Evolutionary conservation across 2,888 invertebrate species (phyloP).

Genomic region (Mesodorylaimus sp.): DNA sequence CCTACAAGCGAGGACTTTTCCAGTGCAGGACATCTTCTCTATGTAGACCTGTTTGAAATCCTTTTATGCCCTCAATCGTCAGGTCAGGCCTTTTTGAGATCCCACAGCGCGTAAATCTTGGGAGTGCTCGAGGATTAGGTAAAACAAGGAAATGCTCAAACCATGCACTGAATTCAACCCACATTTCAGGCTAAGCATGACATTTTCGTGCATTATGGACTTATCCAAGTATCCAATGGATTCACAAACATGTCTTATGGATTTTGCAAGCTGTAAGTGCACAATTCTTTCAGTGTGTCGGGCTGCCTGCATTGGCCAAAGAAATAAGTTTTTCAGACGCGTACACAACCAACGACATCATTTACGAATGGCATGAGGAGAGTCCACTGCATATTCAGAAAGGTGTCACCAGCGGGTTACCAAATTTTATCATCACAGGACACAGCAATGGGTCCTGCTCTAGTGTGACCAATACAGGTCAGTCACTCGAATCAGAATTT

Average conservation of each 20-base stretch:
- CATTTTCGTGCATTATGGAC: slow-evolving; percentile 27
- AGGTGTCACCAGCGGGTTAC: slow-evolving; percentile 49
- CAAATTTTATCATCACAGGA: slow-evolving; percentile 76
- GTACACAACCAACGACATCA: slow-evolving; percentile 87
- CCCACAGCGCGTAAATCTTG: too few relatives aligned
- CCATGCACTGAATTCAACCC: too few relatives aligned
- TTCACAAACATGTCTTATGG: slow-evolving; percentile 25
- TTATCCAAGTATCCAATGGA: slow-evolving; percentile 28
- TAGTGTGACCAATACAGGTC: slow-evolving; percentile 87
- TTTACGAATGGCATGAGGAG: slow-evolving; percentile 68
- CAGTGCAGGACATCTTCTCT: too few relatives aligned
- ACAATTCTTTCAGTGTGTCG: neutral
- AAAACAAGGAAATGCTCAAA: too few relatives aligned
- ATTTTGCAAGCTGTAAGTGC: slow-evolving; percentile 25
- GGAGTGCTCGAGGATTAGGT: too few relatives aligned
- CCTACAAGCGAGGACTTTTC: too few relatives aligned
- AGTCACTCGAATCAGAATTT: too few relatives aligned
- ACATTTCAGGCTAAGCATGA: slow-evolving; percentile 22
- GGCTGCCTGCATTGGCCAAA: too few relatives aligned
- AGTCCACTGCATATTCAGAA: slow-evolving; percentile 73
- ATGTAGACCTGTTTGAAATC: too few relatives aligned
- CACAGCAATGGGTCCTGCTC: slow-evolving; percentile 84
- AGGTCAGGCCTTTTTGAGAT: too few relatives aligned
- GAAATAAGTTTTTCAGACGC: slow-evolving; percentile 54
- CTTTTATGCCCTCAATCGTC: too few relatives aligned